Base-by-base conservation (phyloP, 2,113 vertebrate genomes). In the Bufo bufo region DNA sequence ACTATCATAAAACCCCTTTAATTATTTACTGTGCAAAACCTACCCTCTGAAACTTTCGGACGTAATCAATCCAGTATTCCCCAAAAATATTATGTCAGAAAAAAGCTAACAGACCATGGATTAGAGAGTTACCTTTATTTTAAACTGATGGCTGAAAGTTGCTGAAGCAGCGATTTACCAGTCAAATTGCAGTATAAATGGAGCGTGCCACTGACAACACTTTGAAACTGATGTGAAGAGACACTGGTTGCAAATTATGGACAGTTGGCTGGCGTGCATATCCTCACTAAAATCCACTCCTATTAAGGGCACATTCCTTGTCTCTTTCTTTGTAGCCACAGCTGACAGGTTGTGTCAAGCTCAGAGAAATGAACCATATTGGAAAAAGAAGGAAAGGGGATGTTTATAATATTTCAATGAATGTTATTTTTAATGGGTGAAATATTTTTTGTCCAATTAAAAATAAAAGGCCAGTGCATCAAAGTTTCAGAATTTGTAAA, bases 241-340 rank as follows among this genome's bases (percentile, higher is more conserved):
- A 87, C 86, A 61, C 9, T 80, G 65, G 23, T 47, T 82, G 56
- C 33, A 82, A 82, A 82, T 74, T 87, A 49, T 61, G 61, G 86
- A 87, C 79, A 87, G 78, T 87, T 87, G 86, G 86, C 86, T 74
- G 79, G 78, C 78, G n/a, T 74, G 33, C 66, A 87, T 82, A 69
- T 74, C 52, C 79, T 82, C 66, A 75, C 65, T 74, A 72, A 79
- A 87, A 87, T 81, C 82, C 65, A 82, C 66, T 87, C 33, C 66
- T 87, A 82, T 87, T 87, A 82, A 82, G 78, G 56, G 71, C 79
- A 61, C 78, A 87, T 87, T 87, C 86, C 79, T 74, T 6, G 82
- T 14, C 77, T 52, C 78, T 87, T 58, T 82, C 78, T 72, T 20
- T 61, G 65, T 50, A 82, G 12, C 13, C 43, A 43, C 66, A 82